Base-by-base conservation (phyloP, 2,113 vertebrate genomes). In the Fregetta grallaria region DNA sequence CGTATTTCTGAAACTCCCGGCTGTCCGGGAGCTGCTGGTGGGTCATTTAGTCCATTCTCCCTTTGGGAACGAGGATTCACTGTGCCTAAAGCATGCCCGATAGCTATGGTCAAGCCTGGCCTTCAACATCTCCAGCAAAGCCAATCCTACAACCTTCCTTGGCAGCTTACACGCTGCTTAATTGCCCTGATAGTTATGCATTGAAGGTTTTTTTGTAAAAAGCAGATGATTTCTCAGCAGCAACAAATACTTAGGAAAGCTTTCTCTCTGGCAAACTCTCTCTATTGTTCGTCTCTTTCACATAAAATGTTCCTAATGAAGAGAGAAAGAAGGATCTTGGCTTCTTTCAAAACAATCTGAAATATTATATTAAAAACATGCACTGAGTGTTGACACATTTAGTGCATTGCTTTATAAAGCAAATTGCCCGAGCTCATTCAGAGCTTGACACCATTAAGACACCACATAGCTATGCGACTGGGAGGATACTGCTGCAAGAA, bases 281-380 rank as follows among this genome's bases (percentile, higher is more conserved):
- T 73, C 95, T 91, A 95, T 97, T 97, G 94, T 93, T 95, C 92
- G 89, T 87, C 86, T 58, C 94, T 88, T 90, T 94, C 94, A 95
- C 59, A 88, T 49, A 90, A 96, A 96, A 81, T 0, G 7, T 58
- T 92, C 71, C 79, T 90, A 93, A 97, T 97, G 93, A 90, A 94
- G 94, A 96, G 88, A 44, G 47, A 94, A 97, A 94, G 94, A 81
- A 94, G 72, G 81, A 96, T 92, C 91, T 92, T 95, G 90, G 88
- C 86, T 96, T 96, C 94, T 95, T 95, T 97, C 97, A 94, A 96
- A 90, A 95, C 92, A 91, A 94, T 96, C 89, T 95, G 90, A 96
- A 96, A 97, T 95, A 96, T 70, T 67, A 96, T 84, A 91, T 92
- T 91, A 95, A 96, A 94, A 96, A 94, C 78, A 88, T 18, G 71